Evolutionary conservation across 2,797 vertebrate species (phyloP).

Genomic region (Aselliscus stoliczkanus): DNA sequence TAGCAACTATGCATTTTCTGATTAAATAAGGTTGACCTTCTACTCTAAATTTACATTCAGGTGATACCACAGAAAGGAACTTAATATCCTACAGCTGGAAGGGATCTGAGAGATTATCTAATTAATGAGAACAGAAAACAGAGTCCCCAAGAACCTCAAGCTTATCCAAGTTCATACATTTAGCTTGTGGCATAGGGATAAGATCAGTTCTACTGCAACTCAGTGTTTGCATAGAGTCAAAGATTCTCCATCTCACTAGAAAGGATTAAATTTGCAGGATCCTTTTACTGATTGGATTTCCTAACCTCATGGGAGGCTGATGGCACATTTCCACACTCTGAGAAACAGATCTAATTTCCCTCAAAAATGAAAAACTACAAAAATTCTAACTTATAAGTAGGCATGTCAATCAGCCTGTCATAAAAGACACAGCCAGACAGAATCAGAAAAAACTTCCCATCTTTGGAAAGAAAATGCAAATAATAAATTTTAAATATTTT

Average conservation of each 20-base stretch:
- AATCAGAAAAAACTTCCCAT: background rate
- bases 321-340: background rate
- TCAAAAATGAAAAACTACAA: conserved; percentile 39
- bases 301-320: background rate
- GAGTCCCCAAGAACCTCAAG: background rate
- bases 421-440: background rate
- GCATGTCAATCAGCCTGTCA: conserved; percentile 44
- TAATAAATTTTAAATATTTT: conserved; percentile 41
- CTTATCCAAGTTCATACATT: too few relatives aligned
- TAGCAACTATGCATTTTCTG: background rate
- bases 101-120: background rate
- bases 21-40: background rate
- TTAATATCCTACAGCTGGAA: background rate
- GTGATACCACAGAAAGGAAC: background rate
- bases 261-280: background rate
- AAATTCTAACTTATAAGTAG: conserved; percentile 16
- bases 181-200: background rate
- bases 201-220: background rate
- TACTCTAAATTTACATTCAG: background rate
- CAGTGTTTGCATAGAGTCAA: background rate
- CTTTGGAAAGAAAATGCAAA: conserved; percentile 57
- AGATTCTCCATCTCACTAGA: background rate
- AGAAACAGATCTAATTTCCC: conserved; percentile 31
- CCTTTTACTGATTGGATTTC: background rate
- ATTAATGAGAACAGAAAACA: background rate